A percentile compares a stretch with the other conserved stretches of the same genome.
Evolutionary conservation across 2,888 invertebrate species (phyloP).

Genomic region (Drosophila borborema): DNA sequence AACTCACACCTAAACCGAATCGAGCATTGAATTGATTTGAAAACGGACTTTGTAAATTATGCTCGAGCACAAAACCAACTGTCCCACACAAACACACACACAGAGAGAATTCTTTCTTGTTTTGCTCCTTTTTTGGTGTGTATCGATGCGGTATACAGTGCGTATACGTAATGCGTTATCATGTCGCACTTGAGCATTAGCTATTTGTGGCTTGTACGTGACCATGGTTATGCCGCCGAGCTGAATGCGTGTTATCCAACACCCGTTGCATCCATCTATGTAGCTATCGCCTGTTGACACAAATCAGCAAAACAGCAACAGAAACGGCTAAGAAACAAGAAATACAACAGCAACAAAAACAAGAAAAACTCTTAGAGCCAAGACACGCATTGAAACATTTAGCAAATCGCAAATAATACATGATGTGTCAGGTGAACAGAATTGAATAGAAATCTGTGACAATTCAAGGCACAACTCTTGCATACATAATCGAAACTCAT

Average conservation of each 20-base stretch:
- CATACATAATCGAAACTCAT: too few species aligned
- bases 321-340: constrained; percentile 4
- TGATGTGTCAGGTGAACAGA: too few species aligned
- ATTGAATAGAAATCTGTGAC: too few species aligned
- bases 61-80: constrained; percentile 16
- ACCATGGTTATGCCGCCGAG: constrained; percentile 9
- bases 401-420: constrained; percentile 2
- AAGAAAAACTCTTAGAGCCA: neutral
- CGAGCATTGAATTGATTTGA: constrained; percentile 53
- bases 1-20: constrained; percentile 47
- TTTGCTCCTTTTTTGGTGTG: neutral
- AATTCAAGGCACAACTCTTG: too few species aligned
- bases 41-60: constrained; percentile 60
- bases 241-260: constrained; percentile 17
- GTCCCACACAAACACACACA: neutral
- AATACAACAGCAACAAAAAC: neutral
- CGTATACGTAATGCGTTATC: constrained; percentile 10
- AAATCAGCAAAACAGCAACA: constrained; percentile 26
- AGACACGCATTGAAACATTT: neutral
- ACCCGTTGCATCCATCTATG: constrained; percentile 1
- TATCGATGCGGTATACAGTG: neutral
- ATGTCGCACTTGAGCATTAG: neutral
- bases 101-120: neutral
- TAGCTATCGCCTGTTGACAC: constrained; percentile 21
- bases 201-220: constrained; percentile 21